phyloP scores from a whole-genome alignment of 23 tunicate genomes.

The Trididemnum miniatum region DNA sequence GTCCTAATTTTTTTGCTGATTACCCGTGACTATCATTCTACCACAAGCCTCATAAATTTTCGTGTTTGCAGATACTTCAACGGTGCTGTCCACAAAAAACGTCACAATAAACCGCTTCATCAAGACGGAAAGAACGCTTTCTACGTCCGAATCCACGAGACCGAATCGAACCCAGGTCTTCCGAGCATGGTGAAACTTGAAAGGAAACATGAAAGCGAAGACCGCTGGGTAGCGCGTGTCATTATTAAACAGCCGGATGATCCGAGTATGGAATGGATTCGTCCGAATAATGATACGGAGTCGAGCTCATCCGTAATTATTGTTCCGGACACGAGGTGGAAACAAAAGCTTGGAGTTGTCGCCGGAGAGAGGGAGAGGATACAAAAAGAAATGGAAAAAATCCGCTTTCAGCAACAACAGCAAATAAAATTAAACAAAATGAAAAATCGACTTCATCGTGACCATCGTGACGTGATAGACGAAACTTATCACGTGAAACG shows the following conservation, averaged over 20 bases:
- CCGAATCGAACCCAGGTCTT: not conserved
- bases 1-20: no score
- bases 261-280: not conserved
- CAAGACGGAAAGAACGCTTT: conserved; percentile 27
- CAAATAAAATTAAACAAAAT: conserved; percentile 5
- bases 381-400: conserved; percentile 40
- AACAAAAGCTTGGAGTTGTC: conserved; percentile 49
- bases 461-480: not conserved
- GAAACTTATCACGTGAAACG: not conserved
- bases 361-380: conserved; percentile 53
- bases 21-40: no score
- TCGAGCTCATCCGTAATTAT: conserved; percentile 58
- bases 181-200: conserved; percentile 54
- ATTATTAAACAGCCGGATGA: conserved; percentile 62
- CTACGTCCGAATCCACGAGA: conserved; percentile 29
- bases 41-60: no score
- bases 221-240: conserved; percentile 95
- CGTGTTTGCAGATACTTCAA: conserved; percentile 68
- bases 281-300: conserved; percentile 23
- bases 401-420: conserved; percentile 23
- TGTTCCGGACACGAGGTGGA: conserved; percentile 49
- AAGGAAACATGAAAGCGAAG: conserved; percentile 42
- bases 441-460: not conserved
- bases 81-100: conserved; percentile 45
- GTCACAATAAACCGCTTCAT: conserved; percentile 15